Conservation (phyloP, 2,113 vertebrate species). For the Glaucomys volans region DNA sequence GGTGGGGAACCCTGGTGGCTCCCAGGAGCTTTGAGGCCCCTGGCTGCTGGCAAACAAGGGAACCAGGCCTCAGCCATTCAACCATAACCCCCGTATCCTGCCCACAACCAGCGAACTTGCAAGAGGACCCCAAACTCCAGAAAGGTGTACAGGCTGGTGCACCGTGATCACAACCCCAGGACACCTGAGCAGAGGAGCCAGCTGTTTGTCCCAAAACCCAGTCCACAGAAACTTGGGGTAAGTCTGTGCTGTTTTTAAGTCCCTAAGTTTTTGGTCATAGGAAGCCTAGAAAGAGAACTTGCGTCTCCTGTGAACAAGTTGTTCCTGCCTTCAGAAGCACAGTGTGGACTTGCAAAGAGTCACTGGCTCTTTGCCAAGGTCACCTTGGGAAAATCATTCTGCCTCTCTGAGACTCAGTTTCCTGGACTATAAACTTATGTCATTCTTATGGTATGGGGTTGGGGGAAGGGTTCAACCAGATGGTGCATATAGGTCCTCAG, state of each 20-base stretch:
- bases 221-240: not conserved
- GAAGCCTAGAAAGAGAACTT: not conserved
- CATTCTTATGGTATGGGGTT: accelerated
- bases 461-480: not conserved
- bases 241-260: not conserved
- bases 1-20: not conserved
- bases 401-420: slow-evolving; percentile 13
- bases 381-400: not conserved
- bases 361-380: not conserved
- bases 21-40: not conserved
- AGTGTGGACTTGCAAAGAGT: not conserved
- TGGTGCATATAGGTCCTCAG: accelerated
- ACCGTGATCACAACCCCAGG: not conserved
- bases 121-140: not conserved
- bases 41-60: not conserved
- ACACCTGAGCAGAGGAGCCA: not conserved
- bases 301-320: not conserved
- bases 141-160: not conserved
- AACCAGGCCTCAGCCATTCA: accelerated
- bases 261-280: not conserved
- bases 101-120: not conserved
- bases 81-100: not conserved
- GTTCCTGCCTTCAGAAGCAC: not conserved
- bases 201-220: not conserved
- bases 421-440: not conserved